A percentile compares a stretch with the other conserved stretches of the same genome.
Conservation (phyloP, 2,888 invertebrate genomes). For the Tetragonula carbonaria region DNA sequence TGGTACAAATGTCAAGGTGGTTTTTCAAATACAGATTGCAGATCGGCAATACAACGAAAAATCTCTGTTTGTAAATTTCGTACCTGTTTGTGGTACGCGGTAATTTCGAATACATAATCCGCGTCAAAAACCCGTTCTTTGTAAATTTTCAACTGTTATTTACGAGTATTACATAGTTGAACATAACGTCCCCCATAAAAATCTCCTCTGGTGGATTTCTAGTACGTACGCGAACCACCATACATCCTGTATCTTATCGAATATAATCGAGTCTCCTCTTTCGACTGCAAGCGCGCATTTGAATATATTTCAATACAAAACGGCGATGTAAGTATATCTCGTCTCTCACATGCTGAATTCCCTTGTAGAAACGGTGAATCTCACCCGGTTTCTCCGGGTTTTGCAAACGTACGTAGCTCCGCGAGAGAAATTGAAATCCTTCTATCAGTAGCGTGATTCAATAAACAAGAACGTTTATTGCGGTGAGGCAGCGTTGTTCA, state of each 20-base stretch:
- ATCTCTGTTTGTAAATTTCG: too few species aligned
- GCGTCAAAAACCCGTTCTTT: too few species aligned
- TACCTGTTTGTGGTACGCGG: too few species aligned
- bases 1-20: too few species aligned
- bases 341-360: background rate
- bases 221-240: background rate
- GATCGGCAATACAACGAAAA: too few species aligned
- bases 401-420: background rate
- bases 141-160: too few species aligned
- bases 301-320: conserved; percentile 2
- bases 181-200: too few species aligned
- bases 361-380: background rate
- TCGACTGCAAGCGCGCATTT: background rate
- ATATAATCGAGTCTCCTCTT: too few species aligned
- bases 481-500: background rate
- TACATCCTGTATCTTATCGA: background rate
- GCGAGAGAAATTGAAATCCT: background rate
- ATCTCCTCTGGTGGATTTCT: too few species aligned
- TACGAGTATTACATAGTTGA: too few species aligned
- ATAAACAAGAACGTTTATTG: conserved; percentile 1
- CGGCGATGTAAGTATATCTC: background rate
- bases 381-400: background rate
- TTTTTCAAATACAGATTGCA: too few species aligned
- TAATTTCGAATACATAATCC: too few species aligned
- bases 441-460: background rate